These are phyloP conservation scores for Myrmecobius fasciatus DNA, from an alignment of 2,113 vertebrate genomes.

Conservation along the genomic window DNA sequence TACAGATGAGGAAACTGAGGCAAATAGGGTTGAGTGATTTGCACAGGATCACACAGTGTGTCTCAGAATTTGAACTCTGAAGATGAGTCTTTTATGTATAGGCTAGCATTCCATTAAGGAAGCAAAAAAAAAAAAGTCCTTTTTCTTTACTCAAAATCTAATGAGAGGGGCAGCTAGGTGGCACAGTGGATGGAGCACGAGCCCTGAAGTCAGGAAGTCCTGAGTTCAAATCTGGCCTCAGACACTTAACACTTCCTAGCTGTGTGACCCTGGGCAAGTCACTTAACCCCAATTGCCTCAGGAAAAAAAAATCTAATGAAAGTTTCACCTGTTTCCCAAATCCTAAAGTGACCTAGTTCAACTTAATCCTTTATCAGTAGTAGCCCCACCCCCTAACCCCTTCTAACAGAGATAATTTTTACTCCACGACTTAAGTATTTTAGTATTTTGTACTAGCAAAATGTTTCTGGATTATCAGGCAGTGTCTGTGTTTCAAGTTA, in stretches of 20 bases:
- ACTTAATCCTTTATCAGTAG: neutral
- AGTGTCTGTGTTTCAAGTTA: neutral
- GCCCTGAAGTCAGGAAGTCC: too few species aligned
- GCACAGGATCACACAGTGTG: neutral
- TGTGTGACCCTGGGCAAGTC: too few species aligned
- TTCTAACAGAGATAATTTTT: neutral
- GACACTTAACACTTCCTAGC: too few species aligned
- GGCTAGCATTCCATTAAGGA: neutral
- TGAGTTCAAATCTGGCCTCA: too few species aligned
- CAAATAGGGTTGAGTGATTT: neutral
- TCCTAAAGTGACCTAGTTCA: neutral
- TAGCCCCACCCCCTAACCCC: neutral
- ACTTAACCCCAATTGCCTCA: too few species aligned
- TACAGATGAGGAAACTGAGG: neutral
- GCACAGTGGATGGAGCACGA: too few species aligned
- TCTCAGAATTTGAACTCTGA: neutral
- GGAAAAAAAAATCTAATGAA: neutral
- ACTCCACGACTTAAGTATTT: neutral
- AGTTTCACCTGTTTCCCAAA: neutral
- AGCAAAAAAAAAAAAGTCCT: neutral
- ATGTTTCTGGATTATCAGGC: neutral
- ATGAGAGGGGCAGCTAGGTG: too few species aligned
- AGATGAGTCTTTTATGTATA: neutral
- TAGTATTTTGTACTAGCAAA: neutral
- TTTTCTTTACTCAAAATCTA: neutral